A percentile compares a stretch with the other conserved stretches of the same genome.
Conservation (phyloP, 53 echinoderm and acorn worm genomes). For the Holothuria scabra region DNA sequence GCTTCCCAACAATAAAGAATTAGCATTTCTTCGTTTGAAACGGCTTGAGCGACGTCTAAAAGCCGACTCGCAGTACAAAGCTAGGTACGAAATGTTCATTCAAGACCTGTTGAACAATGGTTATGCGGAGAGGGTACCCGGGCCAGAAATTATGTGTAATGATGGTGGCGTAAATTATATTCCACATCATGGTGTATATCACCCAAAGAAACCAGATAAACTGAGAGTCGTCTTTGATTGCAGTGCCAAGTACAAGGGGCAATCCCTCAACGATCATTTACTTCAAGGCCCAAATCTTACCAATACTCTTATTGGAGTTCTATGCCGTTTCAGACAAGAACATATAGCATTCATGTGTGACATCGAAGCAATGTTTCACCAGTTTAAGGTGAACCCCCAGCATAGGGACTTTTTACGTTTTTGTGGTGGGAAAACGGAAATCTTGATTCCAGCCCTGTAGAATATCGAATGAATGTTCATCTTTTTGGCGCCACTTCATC, state of each 20-base stretch:
- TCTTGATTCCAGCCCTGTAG: constrained; percentile 10
- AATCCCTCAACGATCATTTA: constrained; percentile 7
- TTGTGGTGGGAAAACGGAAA: background rate
- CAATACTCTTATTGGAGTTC: constrained; percentile 29
- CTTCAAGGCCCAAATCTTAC: background rate
- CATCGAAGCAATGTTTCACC: constrained; percentile 43
- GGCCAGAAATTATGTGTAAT: no score
- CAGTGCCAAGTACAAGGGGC: constrained; percentile 32
- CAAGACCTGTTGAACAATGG: constrained; percentile 4
- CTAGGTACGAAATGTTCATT: constrained; percentile 34
- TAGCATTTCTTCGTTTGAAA: constrained; percentile 13
- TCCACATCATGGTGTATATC: constrained; percentile 39
- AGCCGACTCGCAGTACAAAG: constrained; percentile 23
- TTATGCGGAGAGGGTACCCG: constrained; percentile 27
- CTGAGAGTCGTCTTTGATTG: no score
- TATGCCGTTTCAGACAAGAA: constrained; percentile 39
- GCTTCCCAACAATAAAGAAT: constrained; percentile 45
- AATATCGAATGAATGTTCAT: no score
- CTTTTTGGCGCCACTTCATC: constrained; percentile 62
- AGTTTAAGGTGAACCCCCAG: no score
- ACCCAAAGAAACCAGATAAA: no score
- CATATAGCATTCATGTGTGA: constrained; percentile 43
- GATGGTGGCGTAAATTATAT: constrained; percentile 20
- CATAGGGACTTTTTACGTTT: no score
- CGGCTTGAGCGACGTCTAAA: constrained; percentile 9